phyloP scores from a whole-genome alignment of 64 coral and sea anemone genomes.

The Montipora cactus region DNA sequence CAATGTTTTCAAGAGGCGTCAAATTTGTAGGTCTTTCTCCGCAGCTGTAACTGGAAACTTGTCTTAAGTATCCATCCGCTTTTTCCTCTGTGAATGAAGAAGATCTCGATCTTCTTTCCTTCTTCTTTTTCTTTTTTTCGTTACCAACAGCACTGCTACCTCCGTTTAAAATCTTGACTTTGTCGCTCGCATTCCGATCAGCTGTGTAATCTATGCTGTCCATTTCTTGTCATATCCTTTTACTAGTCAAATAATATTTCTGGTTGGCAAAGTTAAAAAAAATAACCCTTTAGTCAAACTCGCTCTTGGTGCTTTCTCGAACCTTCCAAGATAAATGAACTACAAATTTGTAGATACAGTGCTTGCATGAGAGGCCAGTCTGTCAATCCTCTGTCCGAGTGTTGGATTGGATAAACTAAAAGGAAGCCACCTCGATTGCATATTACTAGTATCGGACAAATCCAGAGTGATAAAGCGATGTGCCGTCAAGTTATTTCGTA shows the following conservation, averaged over 20 bases:
- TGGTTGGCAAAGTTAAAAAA: too few relatives aligned
- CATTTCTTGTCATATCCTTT: background rate
- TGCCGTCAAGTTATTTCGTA: background rate
- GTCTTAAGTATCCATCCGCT: background rate
- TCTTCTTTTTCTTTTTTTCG: slow-evolving; percentile 70
- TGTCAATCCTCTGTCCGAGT: too few relatives aligned
- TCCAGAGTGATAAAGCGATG: too few relatives aligned
- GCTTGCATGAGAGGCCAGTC: too few relatives aligned
- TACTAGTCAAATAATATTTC: background rate
- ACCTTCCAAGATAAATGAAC: too few relatives aligned
- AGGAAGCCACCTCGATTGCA: too few relatives aligned
- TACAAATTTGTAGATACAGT: too few relatives aligned
- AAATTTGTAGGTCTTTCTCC: background rate
- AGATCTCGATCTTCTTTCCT: slow-evolving; percentile 37
- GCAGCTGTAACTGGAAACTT: slow-evolving; percentile 51
- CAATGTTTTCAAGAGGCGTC: slow-evolving; percentile 16
- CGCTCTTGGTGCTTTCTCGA: too few relatives aligned
- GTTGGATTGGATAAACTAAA: too few relatives aligned
- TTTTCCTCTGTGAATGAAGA: background rate
- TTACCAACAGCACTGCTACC: background rate
- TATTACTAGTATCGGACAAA: too few relatives aligned
- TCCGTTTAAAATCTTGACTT: slow-evolving; percentile 37
- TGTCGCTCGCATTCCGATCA: slow-evolving; percentile 4
- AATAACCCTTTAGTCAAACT: too few relatives aligned
- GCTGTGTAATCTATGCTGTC: background rate